phyloP scores from a whole-genome alignment of 1,140 invertebrate genomes.

The Drosophila tristis region DNA sequence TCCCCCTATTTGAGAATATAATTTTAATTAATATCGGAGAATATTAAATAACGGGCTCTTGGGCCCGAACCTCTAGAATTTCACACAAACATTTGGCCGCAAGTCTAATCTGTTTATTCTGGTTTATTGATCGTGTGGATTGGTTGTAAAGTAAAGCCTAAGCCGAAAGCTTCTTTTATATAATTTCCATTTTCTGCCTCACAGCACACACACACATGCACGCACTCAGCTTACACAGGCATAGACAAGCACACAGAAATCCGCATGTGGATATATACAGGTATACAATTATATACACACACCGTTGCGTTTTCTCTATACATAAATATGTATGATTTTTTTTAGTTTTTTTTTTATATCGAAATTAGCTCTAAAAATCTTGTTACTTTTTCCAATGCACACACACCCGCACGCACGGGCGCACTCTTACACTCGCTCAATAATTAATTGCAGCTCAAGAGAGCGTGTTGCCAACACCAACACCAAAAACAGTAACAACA shows the following conservation, averaged over 20 bases:
- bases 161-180: constrained; percentile 71
- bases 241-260: constrained; percentile 48
- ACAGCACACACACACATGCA: constrained; percentile 44
- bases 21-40: not conserved
- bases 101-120: constrained; percentile 7
- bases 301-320: constrained; percentile 27
- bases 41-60: constrained; percentile 3
- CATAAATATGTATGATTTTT: constrained; percentile 48
- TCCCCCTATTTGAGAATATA: not conserved
- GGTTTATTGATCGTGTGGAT: constrained; percentile 34
- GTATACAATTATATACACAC: constrained; percentile 29
- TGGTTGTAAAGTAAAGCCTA: constrained; percentile 40
- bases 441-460: constrained; percentile 24
- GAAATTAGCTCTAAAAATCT: constrained; percentile 53
- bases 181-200: constrained; percentile 72
- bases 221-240: constrained; percentile 55
- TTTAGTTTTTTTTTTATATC: constrained; percentile 5
- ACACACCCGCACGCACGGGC: constrained; percentile 8
- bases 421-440: too few species aligned
- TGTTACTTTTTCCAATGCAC: constrained; percentile 46
- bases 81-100: constrained; percentile 2
- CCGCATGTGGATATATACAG: constrained; percentile 40
- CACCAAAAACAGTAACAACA: constrained; percentile 33
- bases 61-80: not conserved
- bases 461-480: constrained; percentile 34